These are phyloP conservation scores for Julus scandinavius DNA, from an alignment of 2,888 invertebrate genomes.

Conservation along the genomic window DNA sequence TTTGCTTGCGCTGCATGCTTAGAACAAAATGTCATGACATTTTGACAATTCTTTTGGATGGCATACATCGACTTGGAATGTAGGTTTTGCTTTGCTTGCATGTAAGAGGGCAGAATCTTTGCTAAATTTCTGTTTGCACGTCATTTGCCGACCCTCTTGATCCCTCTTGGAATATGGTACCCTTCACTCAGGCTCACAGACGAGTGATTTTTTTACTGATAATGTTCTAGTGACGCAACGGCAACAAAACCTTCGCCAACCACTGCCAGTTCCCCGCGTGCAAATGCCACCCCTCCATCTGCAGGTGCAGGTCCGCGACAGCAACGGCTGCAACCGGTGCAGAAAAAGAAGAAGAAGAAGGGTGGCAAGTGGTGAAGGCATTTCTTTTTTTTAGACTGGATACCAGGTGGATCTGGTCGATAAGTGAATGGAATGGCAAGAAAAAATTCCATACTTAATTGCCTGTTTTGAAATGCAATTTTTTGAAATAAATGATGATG, in stretches of 20 bases:
- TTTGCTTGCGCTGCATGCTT: not conserved
- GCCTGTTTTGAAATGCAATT: too few relatives aligned
- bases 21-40: too few relatives aligned
- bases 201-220: not conserved
- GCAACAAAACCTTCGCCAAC: not conserved
- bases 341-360: constrained; percentile 77
- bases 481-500: too few relatives aligned
- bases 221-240: not conserved
- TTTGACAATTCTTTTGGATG: too few relatives aligned
- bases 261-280: constrained; percentile 53
- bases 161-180: too few relatives aligned
- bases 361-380: constrained; percentile 56
- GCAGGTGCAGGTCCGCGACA: constrained; percentile 74
- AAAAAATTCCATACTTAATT: too few relatives aligned
- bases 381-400: not conserved
- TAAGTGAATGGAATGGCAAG: too few relatives aligned
- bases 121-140: too few relatives aligned
- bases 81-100: not conserved
- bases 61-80: too few relatives aligned
- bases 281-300: constrained; percentile 69
- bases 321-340: constrained; percentile 77
- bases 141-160: too few relatives aligned
- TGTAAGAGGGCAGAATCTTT: not conserved
- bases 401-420: not conserved
- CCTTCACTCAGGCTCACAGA: too few relatives aligned